Evolutionary conservation across 2,113 vertebrate species (phyloP).

Genomic region (Atrichornis clamosus): DNA sequence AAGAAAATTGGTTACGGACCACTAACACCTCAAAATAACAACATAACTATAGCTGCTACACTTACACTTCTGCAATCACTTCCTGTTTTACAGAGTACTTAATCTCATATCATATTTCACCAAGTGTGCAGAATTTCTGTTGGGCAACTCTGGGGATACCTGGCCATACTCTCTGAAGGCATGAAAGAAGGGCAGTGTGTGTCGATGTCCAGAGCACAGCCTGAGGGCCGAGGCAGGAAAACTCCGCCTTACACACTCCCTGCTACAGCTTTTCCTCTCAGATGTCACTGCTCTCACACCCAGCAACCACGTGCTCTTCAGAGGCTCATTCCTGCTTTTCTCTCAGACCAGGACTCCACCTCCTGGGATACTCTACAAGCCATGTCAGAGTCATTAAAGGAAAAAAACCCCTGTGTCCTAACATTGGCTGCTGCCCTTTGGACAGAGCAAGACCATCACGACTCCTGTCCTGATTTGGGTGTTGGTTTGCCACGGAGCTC

Average conservation of each 20-base stretch:
- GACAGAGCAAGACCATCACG: accelerated
- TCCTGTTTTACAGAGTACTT: background rate
- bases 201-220: background rate
- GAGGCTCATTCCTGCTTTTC: background rate
- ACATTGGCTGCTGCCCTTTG: background rate
- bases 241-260: background rate
- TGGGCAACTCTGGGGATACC: background rate
- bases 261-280: background rate
- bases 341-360: background rate
- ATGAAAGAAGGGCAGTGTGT: background rate
- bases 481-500: background rate
- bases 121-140: background rate
- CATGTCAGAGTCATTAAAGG: background rate
- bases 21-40: background rate
- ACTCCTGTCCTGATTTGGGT: background rate
- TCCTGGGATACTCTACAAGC: background rate
- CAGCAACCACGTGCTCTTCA: accelerated
- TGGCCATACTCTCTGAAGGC: background rate
- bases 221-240: background rate
- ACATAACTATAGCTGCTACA: background rate
- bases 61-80: background rate
- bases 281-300: background rate
- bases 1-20: background rate
- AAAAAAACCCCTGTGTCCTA: background rate
- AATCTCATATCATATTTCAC: background rate